Percentiles rank a stretch among this genome's conserved stretches.
These are phyloP conservation scores for Macrobrachium rosenbergii DNA, from an alignment of 1,140 invertebrate species.

Conservation along the genomic window DNA sequence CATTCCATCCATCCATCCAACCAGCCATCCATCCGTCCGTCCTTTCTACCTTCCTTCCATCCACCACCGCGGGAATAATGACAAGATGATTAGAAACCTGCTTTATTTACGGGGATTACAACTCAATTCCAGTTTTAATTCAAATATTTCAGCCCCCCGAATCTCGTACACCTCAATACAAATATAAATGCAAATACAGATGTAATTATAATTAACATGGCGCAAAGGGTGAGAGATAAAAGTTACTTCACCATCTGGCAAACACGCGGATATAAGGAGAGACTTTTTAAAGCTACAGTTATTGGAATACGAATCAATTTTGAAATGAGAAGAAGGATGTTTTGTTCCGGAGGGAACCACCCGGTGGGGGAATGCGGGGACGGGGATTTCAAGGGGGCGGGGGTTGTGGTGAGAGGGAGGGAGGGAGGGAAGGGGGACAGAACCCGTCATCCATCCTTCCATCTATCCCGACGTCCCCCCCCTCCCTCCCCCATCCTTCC, in stretches of 20 bases:
- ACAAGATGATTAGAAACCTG: slow-evolving; percentile 58
- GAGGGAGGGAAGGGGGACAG: slow-evolving; percentile 1
- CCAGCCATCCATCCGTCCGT: not conserved
- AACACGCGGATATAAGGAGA: slow-evolving; percentile 63
- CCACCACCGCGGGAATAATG: slow-evolving; percentile 40
- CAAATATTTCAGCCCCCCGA: slow-evolving; percentile 50
- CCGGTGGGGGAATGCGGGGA: not conserved
- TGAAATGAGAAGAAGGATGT: slow-evolving; percentile 55
- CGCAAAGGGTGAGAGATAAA: slow-evolving; percentile 57
- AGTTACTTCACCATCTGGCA: slow-evolving; percentile 46
- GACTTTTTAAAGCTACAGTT: slow-evolving; percentile 56
- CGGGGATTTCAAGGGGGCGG: slow-evolving; percentile 36
- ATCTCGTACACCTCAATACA: slow-evolving; percentile 54
- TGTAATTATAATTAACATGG: slow-evolving; percentile 63
- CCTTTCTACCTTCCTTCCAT: not conserved
- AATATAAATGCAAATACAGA: slow-evolving; percentile 64
- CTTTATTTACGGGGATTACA: slow-evolving; percentile 55
- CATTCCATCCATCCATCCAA: not conserved
- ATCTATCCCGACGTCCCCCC: too few relatives aligned
- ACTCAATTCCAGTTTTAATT: slow-evolving; percentile 61
- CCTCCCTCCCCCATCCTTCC: too few relatives aligned
- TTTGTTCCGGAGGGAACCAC: slow-evolving; percentile 32
- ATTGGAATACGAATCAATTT: slow-evolving; percentile 64
- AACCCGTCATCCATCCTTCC: too few relatives aligned
- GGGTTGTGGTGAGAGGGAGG: not conserved